A percentile compares a stretch with the other conserved stretches of the same genome.
These are phyloP conservation scores for Gopherus evgoodei DNA, from an alignment of 2,113 vertebrate species.

Conservation along the genomic window DNA sequence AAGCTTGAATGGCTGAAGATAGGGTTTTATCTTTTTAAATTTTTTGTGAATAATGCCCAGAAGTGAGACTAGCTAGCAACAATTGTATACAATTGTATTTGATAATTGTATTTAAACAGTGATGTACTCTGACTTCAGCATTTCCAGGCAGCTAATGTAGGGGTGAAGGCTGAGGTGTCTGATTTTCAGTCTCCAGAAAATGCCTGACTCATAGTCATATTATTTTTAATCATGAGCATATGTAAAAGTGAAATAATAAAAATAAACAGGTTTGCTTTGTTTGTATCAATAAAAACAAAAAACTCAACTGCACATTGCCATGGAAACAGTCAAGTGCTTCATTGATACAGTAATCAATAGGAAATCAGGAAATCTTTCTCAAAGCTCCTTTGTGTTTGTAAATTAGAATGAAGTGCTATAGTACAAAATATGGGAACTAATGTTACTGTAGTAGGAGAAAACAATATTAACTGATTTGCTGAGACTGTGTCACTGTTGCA, in stretches of 20 bases:
- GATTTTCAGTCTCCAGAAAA: background rate
- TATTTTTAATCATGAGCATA: background rate
- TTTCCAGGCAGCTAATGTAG: background rate
- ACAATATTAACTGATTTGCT: background rate
- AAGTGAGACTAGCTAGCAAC: background rate
- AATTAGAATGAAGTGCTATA: background rate
- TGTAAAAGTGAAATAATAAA: background rate
- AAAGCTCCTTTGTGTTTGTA: background rate
- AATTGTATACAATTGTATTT: background rate
- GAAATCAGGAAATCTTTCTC: background rate
- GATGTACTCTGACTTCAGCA: background rate
- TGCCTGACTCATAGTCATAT: accelerated
- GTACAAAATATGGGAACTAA: background rate
- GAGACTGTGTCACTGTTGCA: background rate
- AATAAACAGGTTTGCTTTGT: background rate
- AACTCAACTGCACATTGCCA: background rate
- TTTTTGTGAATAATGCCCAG: background rate
- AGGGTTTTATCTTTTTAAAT: background rate
- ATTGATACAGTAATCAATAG: background rate
- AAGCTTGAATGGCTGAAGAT: background rate
- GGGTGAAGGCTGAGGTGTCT: background rate
- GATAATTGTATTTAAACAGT: background rate
- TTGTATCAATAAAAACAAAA: background rate
- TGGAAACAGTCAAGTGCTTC: background rate
- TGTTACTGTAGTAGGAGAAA: background rate